Base-by-base conservation (phyloP, 2,888 invertebrate species). In the Spodoptera exigua region DNA sequence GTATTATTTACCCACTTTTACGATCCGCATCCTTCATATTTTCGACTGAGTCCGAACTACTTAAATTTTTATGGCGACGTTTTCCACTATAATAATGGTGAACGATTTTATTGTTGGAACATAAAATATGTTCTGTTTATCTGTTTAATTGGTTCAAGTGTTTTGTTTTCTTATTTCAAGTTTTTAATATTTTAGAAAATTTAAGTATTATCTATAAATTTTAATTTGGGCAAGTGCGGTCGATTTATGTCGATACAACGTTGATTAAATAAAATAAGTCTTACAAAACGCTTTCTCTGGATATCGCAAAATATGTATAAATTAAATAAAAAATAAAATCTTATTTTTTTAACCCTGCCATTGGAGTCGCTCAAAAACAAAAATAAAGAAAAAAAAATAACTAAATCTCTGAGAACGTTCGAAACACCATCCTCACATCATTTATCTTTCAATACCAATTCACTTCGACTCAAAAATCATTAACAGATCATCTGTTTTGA, bases 1-100 rank as follows among this genome's bases (percentile, higher is more conserved):
- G 93, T 93, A 93, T 92, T 93, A 93, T 93, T 93, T 93, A 92
- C 92, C 89, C 86, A 87, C 89, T 88, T 92, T 93, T 93, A 93
- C 89, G 92, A 92, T 70, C 83, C 74, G 84, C 85, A 86, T 89
- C 88, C 78, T 85, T 88, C 89, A 91, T 93, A 93, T 91, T 93
- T 92, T 92, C 89, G 88, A 92, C 89, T 86, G 86, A 89, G 89
- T 92, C 90, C 89, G 86, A 91, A 92, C 90, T 90, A 91, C 92
- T 93, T 91, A 90, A 92, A 91, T 72, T 92, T 93, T 93, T 93
- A 93, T 87, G 84, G 73, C 79, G 9, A 80, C 88, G 81, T 90
- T 92, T 92, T 93, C 92, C 88, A 87, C 89, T 81, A 84, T 89
- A 85, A 88, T 90, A 89, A 88, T 89, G 83, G 82, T 69, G 73